Conservation (phyloP, 2,113 vertebrate species). For the Petromus typicus region DNA sequence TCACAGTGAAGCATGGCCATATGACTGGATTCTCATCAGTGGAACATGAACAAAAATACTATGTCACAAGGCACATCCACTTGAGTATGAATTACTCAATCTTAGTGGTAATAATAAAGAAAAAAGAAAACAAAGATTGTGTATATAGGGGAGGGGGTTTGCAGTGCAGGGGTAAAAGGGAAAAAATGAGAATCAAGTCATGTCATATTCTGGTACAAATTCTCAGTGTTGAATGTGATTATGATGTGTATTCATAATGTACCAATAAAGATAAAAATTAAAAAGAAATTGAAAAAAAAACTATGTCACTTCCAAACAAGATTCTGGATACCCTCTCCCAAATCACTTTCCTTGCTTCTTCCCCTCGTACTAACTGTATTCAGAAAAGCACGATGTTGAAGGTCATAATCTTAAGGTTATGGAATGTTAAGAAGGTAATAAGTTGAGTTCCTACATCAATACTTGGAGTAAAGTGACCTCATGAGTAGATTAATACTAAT, state of each 20-base stretch:
- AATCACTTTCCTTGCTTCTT: neutral
- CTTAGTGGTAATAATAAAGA: no score
- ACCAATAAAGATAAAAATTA: no score
- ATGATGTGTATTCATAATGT: no score
- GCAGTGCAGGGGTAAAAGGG: no score
- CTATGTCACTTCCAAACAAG: neutral
- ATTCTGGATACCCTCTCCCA: neutral
- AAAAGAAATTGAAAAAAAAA: no score
- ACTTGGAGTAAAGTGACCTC: neutral
- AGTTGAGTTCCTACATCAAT: neutral
- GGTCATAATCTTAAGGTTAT: neutral
- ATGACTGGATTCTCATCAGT: neutral
- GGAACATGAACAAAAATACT: conserved; percentile 5
- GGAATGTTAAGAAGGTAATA: neutral
- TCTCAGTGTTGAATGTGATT: no score
- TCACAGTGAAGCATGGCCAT: neutral
- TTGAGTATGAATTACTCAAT: no score
- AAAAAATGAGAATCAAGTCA: no score
- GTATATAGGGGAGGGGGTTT: no score
- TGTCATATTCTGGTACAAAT: no score
- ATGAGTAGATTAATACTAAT: neutral
- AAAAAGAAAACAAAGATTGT: no score
- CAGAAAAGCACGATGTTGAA: neutral
- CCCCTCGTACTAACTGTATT: neutral
- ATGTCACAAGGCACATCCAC: no score